phyloP scores from a whole-genome alignment of 2,113 vertebrate genomes.

The Brachypteracias leptosomus region DNA sequence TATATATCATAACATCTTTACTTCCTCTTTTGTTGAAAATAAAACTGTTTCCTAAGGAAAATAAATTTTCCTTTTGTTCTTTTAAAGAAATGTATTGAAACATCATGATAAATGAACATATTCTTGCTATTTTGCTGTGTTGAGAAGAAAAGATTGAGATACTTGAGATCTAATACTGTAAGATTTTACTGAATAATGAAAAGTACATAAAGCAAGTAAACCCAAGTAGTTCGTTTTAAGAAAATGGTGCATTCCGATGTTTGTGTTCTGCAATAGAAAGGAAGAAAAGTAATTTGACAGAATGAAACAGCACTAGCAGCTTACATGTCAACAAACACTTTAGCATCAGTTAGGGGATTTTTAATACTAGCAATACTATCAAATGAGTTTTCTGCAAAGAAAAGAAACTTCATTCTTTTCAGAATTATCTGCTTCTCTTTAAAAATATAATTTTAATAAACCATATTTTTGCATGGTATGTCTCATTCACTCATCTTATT shows the following conservation, averaged over 20 bases:
- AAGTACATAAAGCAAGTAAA: not conserved
- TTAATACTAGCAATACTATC: not conserved
- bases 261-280: not conserved
- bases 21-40: not conserved
- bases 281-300: not conserved
- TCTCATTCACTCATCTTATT: not conserved
- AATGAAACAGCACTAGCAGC: not conserved
- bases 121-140: not conserved
- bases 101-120: not conserved
- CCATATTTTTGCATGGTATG: not conserved
- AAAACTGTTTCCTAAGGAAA: not conserved
- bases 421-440: not conserved
- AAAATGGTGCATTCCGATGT: not conserved
- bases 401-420: not conserved
- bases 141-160: not conserved
- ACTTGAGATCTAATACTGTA: not conserved
- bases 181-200: not conserved
- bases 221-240: not conserved
- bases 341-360: not conserved
- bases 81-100: not conserved
- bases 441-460: conserved; percentile 1
- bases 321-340: not conserved
- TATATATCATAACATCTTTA: not conserved
- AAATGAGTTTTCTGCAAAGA: not conserved
- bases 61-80: not conserved